These are phyloP conservation scores for Agrypnia vestita DNA, from an alignment of 1,140 invertebrate species.

Conservation along the genomic window DNA sequence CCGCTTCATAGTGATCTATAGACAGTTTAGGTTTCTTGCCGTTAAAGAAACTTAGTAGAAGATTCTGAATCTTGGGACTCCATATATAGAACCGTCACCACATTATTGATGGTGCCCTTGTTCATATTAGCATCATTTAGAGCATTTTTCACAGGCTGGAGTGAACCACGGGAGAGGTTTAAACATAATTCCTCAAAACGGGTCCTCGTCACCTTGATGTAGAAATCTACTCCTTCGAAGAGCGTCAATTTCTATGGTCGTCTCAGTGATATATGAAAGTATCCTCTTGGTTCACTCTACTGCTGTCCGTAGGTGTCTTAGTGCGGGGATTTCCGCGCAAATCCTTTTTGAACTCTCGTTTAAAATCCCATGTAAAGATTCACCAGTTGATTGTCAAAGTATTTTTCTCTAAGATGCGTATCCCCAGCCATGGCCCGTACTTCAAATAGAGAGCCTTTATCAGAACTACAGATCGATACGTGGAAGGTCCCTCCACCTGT, in stretches of 20 bases:
- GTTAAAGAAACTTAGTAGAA: conserved; percentile 76
- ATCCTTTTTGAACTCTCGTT: conserved; percentile 63
- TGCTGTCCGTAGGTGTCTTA: conserved; percentile 77
- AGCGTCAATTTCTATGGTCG: conserved; percentile 70
- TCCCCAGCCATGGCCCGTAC: conserved; percentile 78
- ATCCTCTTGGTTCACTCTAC: conserved; percentile 67
- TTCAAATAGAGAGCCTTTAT: too few relatives aligned
- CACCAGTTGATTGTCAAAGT: conserved; percentile 74
- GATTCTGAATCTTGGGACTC: too few relatives aligned
- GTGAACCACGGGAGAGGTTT: conserved; percentile 76
- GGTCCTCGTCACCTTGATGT: conserved; percentile 69
- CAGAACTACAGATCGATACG: conserved; percentile 83
- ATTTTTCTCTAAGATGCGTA: conserved; percentile 68
- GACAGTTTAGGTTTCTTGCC: conserved; percentile 62
- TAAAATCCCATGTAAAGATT: conserved; percentile 66
- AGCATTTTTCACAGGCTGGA: too few relatives aligned
- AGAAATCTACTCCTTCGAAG: conserved; percentile 65
- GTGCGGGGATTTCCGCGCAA: conserved; percentile 69
- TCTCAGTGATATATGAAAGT: conserved; percentile 71
- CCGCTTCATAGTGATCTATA: conserved; percentile 74
- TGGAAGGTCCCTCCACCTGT: conserved; percentile 80
- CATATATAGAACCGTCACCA: conserved; percentile 86
- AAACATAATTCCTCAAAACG: conserved; percentile 75
- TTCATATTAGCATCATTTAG: conserved; percentile 82
- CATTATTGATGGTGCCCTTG: conserved; percentile 81